These are phyloP conservation scores for Lingula anatina DNA, from an alignment of 2,888 invertebrate genomes.

Conservation along the genomic window DNA sequence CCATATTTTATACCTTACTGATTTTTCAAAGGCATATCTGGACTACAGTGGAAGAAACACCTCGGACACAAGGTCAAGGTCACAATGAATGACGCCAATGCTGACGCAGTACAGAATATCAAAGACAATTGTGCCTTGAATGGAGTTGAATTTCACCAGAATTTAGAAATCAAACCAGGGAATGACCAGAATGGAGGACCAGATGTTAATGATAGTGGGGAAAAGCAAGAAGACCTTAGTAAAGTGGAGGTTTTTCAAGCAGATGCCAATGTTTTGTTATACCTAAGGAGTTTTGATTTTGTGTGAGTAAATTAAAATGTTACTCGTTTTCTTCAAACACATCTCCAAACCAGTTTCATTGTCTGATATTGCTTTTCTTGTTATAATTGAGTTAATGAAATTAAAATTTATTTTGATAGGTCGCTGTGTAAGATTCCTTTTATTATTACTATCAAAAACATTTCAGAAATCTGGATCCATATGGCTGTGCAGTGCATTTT, in stretches of 20 bases:
- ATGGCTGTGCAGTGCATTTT: conserved; percentile 25
- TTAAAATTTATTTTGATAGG: too few relatives aligned
- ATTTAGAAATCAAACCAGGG: conserved; percentile 10
- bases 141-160: conserved; percentile 15
- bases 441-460: too few relatives aligned
- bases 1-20: too few relatives aligned
- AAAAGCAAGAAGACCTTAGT: neutral
- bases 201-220: conserved; percentile 16
- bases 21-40: neutral
- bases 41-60: neutral
- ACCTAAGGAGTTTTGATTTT: conserved; percentile 32
- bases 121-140: conserved; percentile 15
- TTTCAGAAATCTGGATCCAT: conserved; percentile 26
- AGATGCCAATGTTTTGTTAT: conserved; percentile 21
- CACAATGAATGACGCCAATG: neutral
- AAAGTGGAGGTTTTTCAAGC: conserved; percentile 11
- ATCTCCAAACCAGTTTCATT: too few relatives aligned
- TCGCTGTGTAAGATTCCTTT: too few relatives aligned
- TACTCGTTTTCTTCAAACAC: too few relatives aligned
- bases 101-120: neutral
- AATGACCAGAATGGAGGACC: conserved; percentile 15
- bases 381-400: too few relatives aligned
- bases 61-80: neutral
- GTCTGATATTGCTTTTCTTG: too few relatives aligned
- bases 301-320: conserved; percentile 20